Evolutionary conservation across 2,888 invertebrate genomes (phyloP), one percentile per base, ranked within the genome.

Genomic region (Hydrotaea cyrtoneurina): DNA sequence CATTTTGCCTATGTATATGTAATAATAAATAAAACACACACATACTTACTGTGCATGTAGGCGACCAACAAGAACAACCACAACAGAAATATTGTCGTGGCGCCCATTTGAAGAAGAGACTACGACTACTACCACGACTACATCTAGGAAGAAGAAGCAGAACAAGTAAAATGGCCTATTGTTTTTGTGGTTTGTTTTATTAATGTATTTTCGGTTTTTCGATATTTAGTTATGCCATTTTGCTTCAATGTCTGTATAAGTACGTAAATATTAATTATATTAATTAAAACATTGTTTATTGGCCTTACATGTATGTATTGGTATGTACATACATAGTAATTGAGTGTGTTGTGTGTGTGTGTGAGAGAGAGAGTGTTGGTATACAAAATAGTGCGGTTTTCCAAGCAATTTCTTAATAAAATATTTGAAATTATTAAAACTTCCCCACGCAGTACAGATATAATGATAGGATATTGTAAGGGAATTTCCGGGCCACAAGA

Each of bases 241-340:
- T 69, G 64, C 50, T 69, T 77, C 43, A 19, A 64, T 64, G 50
- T 21, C 10, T 79, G 57, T 74, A 39, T 73, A 7, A 0, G 26
- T 71, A 11, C 8, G 59, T 46, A 74, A 74, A 74, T 79, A 82
- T 79, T 85, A 85, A 82, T 85, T 79, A 85, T 50, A 82, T 77
- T 85, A 82, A 85, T 82, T 85, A 82, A 85, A 85, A 69, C 50
- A 77, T 79, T 82, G 76, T 39, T 53, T 62, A 74, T 59, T 55
- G 81, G 75, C 66, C 59, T 66, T 64, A 64, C 55, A 2, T n/a
- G n/a, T 46, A 36, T 72, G 43, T 23, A 19, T 50, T 57, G 11
- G 23, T 62, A 23, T 59, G 26, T 26, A 72, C 50, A 57, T 59
- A 76, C 2, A 64, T 43, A n/a, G n/a, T 31, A 7, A 7, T 31